Evolutionary conservation across 35 echinoderm and acorn worm genomes (phyloP).

Genomic region (Heliocidaris tuberculata): DNA sequence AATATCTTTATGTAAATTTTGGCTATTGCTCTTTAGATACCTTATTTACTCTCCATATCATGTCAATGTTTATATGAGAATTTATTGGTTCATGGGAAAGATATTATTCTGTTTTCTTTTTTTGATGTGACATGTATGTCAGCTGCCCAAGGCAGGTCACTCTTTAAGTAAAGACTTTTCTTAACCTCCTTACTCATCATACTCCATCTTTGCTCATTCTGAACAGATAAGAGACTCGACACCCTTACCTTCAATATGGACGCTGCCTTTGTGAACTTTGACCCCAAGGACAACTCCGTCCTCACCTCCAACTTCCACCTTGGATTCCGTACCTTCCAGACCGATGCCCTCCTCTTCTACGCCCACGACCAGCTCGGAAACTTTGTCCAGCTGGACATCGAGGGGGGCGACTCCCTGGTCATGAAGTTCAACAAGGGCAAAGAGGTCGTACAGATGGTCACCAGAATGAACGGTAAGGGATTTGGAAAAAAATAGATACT

Average conservation of each 20-base stretch:
- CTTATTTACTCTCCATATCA: too few relatives aligned
- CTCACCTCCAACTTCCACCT: slow-evolving; percentile 37
- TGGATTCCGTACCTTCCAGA: slow-evolving; percentile 40
- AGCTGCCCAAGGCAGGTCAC: too few relatives aligned
- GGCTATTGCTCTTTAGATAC: too few relatives aligned
- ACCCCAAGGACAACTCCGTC: not conserved
- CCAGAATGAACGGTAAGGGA: slow-evolving; percentile 1
- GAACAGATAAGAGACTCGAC: slow-evolving; percentile 19
- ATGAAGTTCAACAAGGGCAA: slow-evolving; percentile 35
- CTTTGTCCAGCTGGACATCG: slow-evolving; percentile 30
- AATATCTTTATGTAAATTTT: too few relatives aligned
- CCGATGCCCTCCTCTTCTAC: slow-evolving; percentile 42
- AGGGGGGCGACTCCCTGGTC: not conserved
- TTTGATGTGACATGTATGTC: too few relatives aligned
- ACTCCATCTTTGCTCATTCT: not conserved
- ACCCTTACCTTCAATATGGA: slow-evolving; percentile 16
- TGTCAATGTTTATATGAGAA: too few relatives aligned
- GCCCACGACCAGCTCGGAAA: slow-evolving; percentile 38
- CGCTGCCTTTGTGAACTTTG: slow-evolving; percentile 40
- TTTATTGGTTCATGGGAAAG: too few relatives aligned
- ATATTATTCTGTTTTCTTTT: too few relatives aligned
- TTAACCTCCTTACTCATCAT: too few relatives aligned
- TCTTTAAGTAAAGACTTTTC: too few relatives aligned
- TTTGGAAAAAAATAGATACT: not conserved
- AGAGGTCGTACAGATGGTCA: not conserved